Evolutionary conservation across 53 echinoderm and acorn worm species (phyloP).

Genomic region (Crossaster papposus): DNA sequence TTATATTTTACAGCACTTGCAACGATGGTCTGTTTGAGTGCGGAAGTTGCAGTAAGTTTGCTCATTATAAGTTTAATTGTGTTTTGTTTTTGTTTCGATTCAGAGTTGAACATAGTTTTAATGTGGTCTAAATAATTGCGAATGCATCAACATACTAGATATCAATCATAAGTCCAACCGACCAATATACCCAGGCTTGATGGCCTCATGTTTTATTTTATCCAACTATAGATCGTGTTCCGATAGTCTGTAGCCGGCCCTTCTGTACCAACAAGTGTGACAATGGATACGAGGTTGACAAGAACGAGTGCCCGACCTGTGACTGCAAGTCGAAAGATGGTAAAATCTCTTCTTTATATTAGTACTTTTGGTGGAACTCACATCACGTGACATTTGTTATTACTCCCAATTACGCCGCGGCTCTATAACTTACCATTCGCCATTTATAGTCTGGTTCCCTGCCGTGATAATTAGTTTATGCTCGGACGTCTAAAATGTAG

Average conservation of each 20-base stretch:
- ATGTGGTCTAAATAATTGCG: too few species aligned
- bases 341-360: not conserved
- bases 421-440: too few species aligned
- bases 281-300: constrained; percentile 35
- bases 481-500: too few species aligned
- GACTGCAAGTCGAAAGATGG: constrained; percentile 47
- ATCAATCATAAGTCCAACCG: too few species aligned
- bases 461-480: too few species aligned
- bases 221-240: constrained; percentile 1
- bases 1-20: constrained; percentile 37
- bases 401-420: not conserved
- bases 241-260: constrained; percentile 20
- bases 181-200: too few species aligned
- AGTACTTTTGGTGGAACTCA: too few species aligned
- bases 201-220: not conserved
- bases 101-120: too few species aligned
- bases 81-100: not conserved
- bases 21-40: constrained; percentile 44
- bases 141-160: too few species aligned
- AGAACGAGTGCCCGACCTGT: constrained; percentile 32
- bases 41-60: constrained; percentile 51
- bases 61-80: not conserved
- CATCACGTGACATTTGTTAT: not conserved
- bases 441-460: too few species aligned
- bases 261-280: constrained; percentile 22